Evolutionary conservation across 2,113 vertebrate species (phyloP).

Genomic region (Tenrec ecaudatus): DNA sequence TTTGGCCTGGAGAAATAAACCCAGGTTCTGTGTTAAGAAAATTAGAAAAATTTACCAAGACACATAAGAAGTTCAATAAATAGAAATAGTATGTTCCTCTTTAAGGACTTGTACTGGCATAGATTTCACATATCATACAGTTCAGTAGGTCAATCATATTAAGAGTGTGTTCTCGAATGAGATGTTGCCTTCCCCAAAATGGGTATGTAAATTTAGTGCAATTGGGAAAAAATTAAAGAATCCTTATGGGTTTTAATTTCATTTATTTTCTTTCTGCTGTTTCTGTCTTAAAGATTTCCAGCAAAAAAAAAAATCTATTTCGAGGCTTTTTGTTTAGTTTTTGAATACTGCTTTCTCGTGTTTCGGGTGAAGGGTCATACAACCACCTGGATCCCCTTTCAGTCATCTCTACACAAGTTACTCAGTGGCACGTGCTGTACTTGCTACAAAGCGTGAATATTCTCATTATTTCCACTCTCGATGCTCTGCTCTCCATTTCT

Average conservation of each 20-base stretch:
- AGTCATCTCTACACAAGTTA: neutral
- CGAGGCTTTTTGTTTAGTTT: neutral
- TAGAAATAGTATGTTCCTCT: neutral
- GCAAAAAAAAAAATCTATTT: neutral
- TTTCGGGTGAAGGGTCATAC: neutral
- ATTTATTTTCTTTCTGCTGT: neutral
- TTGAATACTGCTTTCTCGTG: neutral
- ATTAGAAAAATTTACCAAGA: neutral
- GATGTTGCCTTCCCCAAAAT: slow-evolving; percentile 8
- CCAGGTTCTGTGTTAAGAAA: neutral
- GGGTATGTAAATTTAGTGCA: neutral
- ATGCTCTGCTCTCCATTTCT: neutral
- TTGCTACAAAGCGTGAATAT: neutral
- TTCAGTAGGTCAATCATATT: no score
- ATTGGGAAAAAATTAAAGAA: neutral
- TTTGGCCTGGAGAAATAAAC: neutral
- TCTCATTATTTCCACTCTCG: neutral
- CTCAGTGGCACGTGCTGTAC: neutral
- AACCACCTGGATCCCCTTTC: neutral
- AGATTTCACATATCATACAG: no score
- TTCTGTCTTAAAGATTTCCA: neutral
- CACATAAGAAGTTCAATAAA: neutral
- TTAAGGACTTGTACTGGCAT: no score
- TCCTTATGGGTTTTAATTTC: slow-evolving; percentile 4
- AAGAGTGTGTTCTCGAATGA: neutral